Base-by-base conservation (phyloP, 2,888 invertebrate species). In the Busseola fusca region DNA sequence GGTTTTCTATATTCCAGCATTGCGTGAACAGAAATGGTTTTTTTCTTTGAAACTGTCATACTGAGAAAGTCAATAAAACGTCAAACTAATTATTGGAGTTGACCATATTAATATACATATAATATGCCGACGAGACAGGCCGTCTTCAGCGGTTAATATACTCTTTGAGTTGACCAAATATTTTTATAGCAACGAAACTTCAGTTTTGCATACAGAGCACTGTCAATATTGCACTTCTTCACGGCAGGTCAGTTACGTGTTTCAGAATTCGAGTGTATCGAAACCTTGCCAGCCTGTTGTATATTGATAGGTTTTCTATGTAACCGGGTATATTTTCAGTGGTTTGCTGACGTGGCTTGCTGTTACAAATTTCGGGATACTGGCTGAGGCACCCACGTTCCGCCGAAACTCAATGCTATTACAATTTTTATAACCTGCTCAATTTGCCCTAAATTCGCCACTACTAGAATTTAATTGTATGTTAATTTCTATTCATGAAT, bases 231-330 rank as follows among this genome's bases (percentile, higher is more conserved):
- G 56, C 12, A 52, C 21, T 64, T 72, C 59, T 56, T 80, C 81
- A 80, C 81, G 69, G 54, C 60, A 70, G 56, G 50, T 65, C 34
- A 65, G 67, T 27, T 63, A 54, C 62, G 63, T 56, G 54, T 64
- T 68, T 64, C 34, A 45, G 62, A 37, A 56, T 65, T 69, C 52
- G 4, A 50, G 56, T 64, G 52, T 60, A 60, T 66, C 40, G 59
- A 57, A 76, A 72, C 56, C 58, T 54, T 59, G 34, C 25, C 57
- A 34, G 40, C 48, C 18, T 63, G 62, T 72, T 76, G 73, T 82
- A 68, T 73, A 82, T 74, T 72, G 69, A 81, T 76, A 74, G 68
- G 56, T 45, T 71, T 79, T 54, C 67, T 58, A 50, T 69, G 54
- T 57, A 64, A n/a, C 30, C 30, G n/a, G 66, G 30, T 69, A 64